Percentiles rank a stretch among this genome's conserved stretches.
Evolutionary conservation across 1,140 invertebrate genomes (phyloP).

Genomic region (Colletes latitarsis): DNA sequence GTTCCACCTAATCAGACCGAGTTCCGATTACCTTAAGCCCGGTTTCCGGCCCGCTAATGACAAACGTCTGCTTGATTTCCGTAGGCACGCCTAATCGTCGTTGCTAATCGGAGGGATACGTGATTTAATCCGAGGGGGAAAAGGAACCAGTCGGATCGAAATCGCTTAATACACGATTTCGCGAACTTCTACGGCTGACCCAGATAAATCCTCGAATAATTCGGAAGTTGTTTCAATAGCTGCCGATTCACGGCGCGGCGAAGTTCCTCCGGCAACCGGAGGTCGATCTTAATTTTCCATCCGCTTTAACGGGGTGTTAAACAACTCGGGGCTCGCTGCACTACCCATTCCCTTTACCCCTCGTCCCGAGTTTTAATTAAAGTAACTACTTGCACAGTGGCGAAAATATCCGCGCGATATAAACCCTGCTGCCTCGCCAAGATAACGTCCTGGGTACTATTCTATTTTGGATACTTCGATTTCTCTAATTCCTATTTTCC

Average conservation of each 20-base stretch:
- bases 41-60: slow-evolving; percentile 68
- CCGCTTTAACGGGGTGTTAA: slow-evolving; percentile 19
- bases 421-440: neutral
- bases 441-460: neutral
- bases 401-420: slow-evolving; percentile 1
- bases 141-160: neutral
- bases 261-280: neutral
- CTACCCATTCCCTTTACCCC: neutral
- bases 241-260: slow-evolving; percentile 1
- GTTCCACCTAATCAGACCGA: slow-evolving; percentile 59
- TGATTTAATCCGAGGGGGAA: slow-evolving; percentile 6
- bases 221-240: slow-evolving; percentile 19
- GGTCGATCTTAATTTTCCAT: slow-evolving; percentile 19
- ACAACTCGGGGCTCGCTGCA: neutral
- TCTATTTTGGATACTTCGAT: neutral
- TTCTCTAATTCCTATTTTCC: neutral
- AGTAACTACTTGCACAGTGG: neutral
- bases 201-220: slow-evolving; percentile 15
- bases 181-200: neutral
- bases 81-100: neutral
- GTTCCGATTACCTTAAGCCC: slow-evolving; percentile 66
- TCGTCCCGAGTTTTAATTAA: neutral
- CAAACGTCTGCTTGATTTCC: slow-evolving; percentile 66
- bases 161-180: slow-evolving; percentile 12
- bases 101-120: slow-evolving; percentile 10